Conservation (phyloP, 2,888 invertebrate genomes). For the Herminia tarsipennalis region DNA sequence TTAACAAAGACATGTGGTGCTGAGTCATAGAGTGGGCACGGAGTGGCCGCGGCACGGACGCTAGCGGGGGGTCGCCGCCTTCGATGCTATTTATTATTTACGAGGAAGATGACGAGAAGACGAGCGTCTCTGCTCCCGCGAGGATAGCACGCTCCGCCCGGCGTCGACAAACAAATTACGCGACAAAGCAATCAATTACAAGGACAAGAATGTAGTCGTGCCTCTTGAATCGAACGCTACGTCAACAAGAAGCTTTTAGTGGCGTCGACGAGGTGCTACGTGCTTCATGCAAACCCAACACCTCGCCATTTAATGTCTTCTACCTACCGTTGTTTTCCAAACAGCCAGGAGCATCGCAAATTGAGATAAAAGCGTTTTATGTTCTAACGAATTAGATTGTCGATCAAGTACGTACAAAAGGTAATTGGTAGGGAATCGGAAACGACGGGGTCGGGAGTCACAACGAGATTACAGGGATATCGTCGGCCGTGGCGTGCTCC, state of each 20-base stretch:
- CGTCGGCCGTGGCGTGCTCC: slow-evolving; percentile 65
- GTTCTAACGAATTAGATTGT: slow-evolving; percentile 75
- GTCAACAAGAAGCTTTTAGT: slow-evolving; percentile 85
- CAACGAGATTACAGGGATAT: slow-evolving; percentile 81
- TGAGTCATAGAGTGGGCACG: slow-evolving; percentile 57
- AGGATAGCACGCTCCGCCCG: slow-evolving; percentile 65
- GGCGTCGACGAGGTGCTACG: slow-evolving; percentile 69
- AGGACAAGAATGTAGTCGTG: slow-evolving; percentile 77
- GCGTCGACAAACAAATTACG: slow-evolving; percentile 83
- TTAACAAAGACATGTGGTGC: slow-evolving; percentile 54
- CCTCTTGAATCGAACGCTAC: slow-evolving; percentile 80
- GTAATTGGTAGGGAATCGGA: slow-evolving; percentile 78
- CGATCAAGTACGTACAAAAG: slow-evolving; percentile 69
- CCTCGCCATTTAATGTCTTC: slow-evolving; percentile 60
- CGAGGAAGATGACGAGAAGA: slow-evolving; percentile 72
- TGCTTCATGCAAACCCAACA: slow-evolving; percentile 62
- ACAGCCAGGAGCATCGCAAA: slow-evolving; percentile 50
- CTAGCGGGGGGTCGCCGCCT: slow-evolving; percentile 43
- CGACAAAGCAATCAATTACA: slow-evolving; percentile 86
- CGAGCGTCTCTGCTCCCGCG: slow-evolving; percentile 70
- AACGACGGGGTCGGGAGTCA: slow-evolving; percentile 73
- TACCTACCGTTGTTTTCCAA: slow-evolving; percentile 63
- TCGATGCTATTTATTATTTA: slow-evolving; percentile 81
- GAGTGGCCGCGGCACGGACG: slow-evolving; percentile 10
- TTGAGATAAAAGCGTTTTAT: slow-evolving; percentile 68